Conservation (phyloP, 2,797 vertebrate species). For the Xenopus petersii region DNA sequence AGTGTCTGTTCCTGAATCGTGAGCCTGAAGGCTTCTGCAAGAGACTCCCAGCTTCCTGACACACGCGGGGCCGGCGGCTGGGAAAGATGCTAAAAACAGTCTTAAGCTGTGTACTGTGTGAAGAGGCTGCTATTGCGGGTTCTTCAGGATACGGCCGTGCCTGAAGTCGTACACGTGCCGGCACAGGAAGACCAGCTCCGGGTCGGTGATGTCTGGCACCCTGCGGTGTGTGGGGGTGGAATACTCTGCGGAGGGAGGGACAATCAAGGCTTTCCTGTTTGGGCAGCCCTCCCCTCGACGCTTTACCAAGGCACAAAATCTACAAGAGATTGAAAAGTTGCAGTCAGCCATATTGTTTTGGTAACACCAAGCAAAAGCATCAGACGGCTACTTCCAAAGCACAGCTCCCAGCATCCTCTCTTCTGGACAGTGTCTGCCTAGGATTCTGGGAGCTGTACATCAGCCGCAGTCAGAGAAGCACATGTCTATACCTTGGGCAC, state of each 20-base stretch:
- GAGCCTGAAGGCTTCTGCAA: conserved; percentile 29
- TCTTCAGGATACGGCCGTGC: conserved; percentile 95
- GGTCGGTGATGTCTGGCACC: conserved; percentile 89
- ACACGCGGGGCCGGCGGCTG: conserved; percentile 32
- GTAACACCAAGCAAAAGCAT: neutral
- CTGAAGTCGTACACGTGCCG: conserved; percentile 98
- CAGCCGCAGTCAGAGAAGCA: neutral
- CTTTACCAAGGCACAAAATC: conserved; percentile 99
- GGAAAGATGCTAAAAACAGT: conserved; percentile 20
- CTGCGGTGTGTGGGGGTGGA: conserved; percentile 89
- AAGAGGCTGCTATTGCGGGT: conserved; percentile 82
- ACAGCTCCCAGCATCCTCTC: neutral
- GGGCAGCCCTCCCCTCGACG: conserved; percentile 84
- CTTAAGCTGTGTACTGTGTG: neutral
- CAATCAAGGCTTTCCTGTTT: conserved; percentile 78
- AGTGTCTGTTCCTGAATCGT: conserved; percentile 50
- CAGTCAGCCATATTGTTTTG: neutral
- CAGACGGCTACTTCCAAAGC: too few relatives aligned
- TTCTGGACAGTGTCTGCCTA: neutral
- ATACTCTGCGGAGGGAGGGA: conserved; percentile 84
- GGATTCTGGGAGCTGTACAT: neutral
- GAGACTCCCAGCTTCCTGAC: conserved; percentile 43
- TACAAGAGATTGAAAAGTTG: conserved; percentile 53
- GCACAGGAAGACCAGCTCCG: conserved; percentile 94
- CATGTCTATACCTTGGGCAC: too few relatives aligned